Evolutionary conservation across 2,113 vertebrate genomes (phyloP).

Genomic region (Tauraco erythrolophus): DNA sequence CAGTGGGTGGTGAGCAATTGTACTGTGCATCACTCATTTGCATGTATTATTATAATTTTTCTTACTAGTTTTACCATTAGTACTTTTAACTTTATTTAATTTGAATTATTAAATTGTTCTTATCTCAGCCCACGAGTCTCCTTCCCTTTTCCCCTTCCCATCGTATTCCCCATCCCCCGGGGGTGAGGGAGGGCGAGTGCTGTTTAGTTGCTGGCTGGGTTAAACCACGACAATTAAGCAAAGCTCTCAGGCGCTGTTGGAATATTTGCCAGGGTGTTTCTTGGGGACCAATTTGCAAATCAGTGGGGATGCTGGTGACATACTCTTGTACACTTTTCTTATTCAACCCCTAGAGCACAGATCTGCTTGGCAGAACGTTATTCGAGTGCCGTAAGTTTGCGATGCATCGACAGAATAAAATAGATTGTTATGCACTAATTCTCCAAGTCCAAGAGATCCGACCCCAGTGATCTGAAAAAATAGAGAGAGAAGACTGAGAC

Average conservation of each 20-base stretch:
- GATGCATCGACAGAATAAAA: neutral
- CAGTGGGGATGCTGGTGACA: neutral
- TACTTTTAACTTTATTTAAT: too few species aligned
- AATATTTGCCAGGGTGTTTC: neutral
- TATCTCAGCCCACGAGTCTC: too few species aligned
- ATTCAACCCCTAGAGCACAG: neutral
- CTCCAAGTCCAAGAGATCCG: neutral
- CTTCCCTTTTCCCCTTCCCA: too few species aligned
- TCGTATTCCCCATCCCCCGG: too few species aligned
- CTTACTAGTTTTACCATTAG: too few species aligned
- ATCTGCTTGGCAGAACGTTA: neutral
- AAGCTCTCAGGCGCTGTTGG: neutral
- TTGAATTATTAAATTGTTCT: too few species aligned
- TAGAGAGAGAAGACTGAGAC: neutral
- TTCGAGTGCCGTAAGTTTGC: neutral
- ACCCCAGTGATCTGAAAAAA: neutral
- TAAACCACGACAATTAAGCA: neutral
- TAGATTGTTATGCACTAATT: neutral
- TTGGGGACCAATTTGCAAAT: conserved; percentile 8
- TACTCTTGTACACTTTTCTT: neutral
- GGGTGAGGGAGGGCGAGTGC: too few species aligned
- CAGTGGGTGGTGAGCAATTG: too few species aligned
- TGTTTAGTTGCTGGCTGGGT: too few species aligned
- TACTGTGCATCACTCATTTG: too few species aligned
- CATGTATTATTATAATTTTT: too few species aligned